Evolutionary conservation across 2,797 vertebrate genomes (phyloP).

Genomic region (Pagetopsis macropterus): DNA sequence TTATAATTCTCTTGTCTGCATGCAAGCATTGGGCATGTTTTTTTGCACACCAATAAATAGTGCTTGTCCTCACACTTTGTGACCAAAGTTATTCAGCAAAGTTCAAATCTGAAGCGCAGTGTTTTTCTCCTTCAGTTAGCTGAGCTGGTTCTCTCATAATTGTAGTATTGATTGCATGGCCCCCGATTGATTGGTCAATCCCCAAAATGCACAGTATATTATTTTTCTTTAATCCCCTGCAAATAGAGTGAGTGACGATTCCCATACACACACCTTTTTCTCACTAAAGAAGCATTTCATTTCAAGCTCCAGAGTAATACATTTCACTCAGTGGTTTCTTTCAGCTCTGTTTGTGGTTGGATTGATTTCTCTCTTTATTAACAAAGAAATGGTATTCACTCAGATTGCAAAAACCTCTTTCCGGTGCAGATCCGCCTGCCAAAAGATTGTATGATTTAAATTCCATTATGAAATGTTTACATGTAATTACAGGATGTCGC

Average conservation of each 20-base stretch:
- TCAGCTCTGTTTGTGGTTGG: slow-evolving; percentile 46
- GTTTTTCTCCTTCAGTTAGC: slow-evolving; percentile 48
- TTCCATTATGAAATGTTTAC: slow-evolving; percentile 40
- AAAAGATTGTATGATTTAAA: slow-evolving; percentile 41
- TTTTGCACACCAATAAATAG: slow-evolving; percentile 51
- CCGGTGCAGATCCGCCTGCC: slow-evolving; percentile 20
- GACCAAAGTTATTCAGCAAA: slow-evolving; percentile 43
- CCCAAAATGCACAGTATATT: slow-evolving; percentile 67
- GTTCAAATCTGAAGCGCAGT: slow-evolving; percentile 45
- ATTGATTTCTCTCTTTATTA: slow-evolving; percentile 68
- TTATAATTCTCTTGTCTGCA: slow-evolving; percentile 42
- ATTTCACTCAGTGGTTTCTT: slow-evolving; percentile 56
- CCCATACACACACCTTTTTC: slow-evolving; percentile 12
- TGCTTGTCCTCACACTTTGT: slow-evolving; percentile 35
- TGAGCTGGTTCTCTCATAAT: slow-evolving; percentile 74
- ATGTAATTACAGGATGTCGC: slow-evolving; percentile 41
- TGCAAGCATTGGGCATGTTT: slow-evolving; percentile 29
- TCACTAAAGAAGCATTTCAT: slow-evolving; percentile 61
- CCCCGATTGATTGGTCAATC: slow-evolving; percentile 70
- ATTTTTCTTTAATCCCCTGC: slow-evolving; percentile 67
- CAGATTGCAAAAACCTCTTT: slow-evolving; percentile 24
- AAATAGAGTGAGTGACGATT: slow-evolving; percentile 49
- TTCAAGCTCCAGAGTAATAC: slow-evolving; percentile 59
- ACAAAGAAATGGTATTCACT: slow-evolving; percentile 53
- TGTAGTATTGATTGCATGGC: slow-evolving; percentile 69